A percentile compares a stretch with the other conserved stretches of the same genome.
Conservation (phyloP, 2,888 invertebrate genomes). For the Actias luna region DNA sequence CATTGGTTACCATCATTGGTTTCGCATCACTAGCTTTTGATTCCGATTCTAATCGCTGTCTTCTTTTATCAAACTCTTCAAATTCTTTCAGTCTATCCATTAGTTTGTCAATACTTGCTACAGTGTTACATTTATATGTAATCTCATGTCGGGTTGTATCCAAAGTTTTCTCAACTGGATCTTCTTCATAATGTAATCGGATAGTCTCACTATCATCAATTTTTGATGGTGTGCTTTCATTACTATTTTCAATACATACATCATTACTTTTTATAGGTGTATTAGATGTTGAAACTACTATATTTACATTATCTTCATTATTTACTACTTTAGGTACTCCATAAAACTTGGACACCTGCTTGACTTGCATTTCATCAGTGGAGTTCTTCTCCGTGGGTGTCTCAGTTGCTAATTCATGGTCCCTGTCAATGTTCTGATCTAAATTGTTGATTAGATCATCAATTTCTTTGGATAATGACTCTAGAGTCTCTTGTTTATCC, state of each 20-base stretch:
- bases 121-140: slow-evolving; percentile 61
- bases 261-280: slow-evolving; percentile 70
- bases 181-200: slow-evolving; percentile 71
- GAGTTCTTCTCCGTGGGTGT: slow-evolving; percentile 10
- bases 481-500: slow-evolving; percentile 68
- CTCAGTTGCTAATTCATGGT: slow-evolving; percentile 46
- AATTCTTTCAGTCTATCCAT: slow-evolving; percentile 78
- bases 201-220: slow-evolving; percentile 74
- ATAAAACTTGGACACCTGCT: slow-evolving; percentile 64
- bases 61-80: slow-evolving; percentile 75
- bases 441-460: slow-evolving; percentile 72
- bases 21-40: slow-evolving; percentile 61
- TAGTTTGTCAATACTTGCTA: slow-evolving; percentile 74
- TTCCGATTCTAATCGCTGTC: slow-evolving; percentile 70
- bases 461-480: slow-evolving; percentile 72
- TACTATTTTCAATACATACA: slow-evolving; percentile 41
- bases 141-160: slow-evolving; percentile 60
- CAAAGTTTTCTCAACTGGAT: slow-evolving; percentile 61
- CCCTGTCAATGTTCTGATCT: slow-evolving; percentile 68
- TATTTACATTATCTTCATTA: slow-evolving; percentile 58
- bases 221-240: slow-evolving; percentile 67
- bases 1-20: slow-evolving; percentile 73
- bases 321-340: slow-evolving; percentile 62
- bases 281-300: slow-evolving; percentile 43
- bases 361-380: slow-evolving; percentile 55